A percentile compares a stretch with the other conserved stretches of the same genome.
These are phyloP conservation scores for Eustalomyia histrio DNA, from an alignment of 2,888 invertebrate genomes.

Conservation along the genomic window DNA sequence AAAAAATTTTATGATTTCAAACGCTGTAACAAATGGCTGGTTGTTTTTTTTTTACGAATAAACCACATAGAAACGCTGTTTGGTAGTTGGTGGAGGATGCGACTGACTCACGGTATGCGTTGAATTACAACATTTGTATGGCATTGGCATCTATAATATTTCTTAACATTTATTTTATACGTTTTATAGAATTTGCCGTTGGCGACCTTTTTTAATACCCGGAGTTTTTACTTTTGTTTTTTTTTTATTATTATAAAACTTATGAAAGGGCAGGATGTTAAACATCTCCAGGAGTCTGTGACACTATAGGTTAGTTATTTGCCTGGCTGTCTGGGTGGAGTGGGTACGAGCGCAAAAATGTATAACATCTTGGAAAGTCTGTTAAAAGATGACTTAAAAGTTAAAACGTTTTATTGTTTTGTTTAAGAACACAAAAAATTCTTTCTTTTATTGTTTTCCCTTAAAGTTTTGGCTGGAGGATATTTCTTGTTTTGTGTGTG, in stretches of 20 bases:
- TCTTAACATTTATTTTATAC: constrained; percentile 50
- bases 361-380: constrained; percentile 38
- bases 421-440: constrained; percentile 30
- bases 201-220: constrained; percentile 52
- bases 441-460: constrained; percentile 22
- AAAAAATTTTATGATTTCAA: constrained; percentile 49
- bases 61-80: not conserved
- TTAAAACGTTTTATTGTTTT: constrained; percentile 54
- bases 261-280: constrained; percentile 51
- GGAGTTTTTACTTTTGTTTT: constrained; percentile 25
- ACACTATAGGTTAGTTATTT: constrained; percentile 22
- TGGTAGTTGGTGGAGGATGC: not conserved
- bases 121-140: constrained; percentile 57
- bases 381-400: constrained; percentile 30
- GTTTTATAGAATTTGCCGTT: constrained; percentile 42
- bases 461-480: constrained; percentile 21
- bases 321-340: not conserved
- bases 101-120: constrained; percentile 10
- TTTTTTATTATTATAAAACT: constrained; percentile 26
- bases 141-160: constrained; percentile 57
- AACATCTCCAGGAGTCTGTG: constrained; percentile 36
- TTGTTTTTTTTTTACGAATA: not conserved
- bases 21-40: constrained; percentile 21
- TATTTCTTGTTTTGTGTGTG: constrained; percentile 29
- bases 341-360: not conserved